phyloP scores from a whole-genome alignment of 2,888 invertebrate species.

The Allacma fusca region DNA sequence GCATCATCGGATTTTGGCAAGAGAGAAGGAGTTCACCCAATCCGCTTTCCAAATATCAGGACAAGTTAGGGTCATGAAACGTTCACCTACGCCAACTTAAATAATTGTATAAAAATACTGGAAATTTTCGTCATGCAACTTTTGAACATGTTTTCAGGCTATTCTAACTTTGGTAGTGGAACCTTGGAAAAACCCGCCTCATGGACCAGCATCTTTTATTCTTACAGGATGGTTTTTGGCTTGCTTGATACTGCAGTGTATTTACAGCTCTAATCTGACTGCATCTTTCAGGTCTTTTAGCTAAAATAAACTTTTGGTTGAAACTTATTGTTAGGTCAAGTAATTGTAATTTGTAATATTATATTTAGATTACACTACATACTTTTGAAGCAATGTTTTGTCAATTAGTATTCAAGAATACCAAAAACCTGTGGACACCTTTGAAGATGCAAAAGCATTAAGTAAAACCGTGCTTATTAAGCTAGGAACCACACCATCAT shows the following conservation, averaged over 20 bases:
- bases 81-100: too few species aligned
- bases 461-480: conserved; percentile 26
- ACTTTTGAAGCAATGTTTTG: too few species aligned
- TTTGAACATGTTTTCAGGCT: conserved; percentile 22
- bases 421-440: conserved; percentile 30
- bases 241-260: conserved; percentile 35
- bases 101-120: too few species aligned
- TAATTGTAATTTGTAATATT: too few species aligned
- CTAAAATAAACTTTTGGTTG: background rate
- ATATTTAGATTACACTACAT: too few species aligned
- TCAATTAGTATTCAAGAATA: conserved; percentile 13
- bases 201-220: conserved; percentile 38
- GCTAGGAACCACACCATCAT: conserved; percentile 19
- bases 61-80: conserved; percentile 9
- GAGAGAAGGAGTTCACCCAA: background rate
- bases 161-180: conserved; percentile 28
- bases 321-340: too few species aligned
- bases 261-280: conserved; percentile 43
- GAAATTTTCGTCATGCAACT: background rate
- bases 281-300: conserved; percentile 41
- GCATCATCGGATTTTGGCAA: background rate
- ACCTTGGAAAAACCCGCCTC: conserved; percentile 34
- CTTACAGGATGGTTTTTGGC: conserved; percentile 38
- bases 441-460: conserved; percentile 35
- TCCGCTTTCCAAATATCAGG: background rate